Evolutionary conservation across 23 tunicate genomes (phyloP), one percentile per base, ranked within the genome.

Genomic region (Clavelina lepadiformis): DNA sequence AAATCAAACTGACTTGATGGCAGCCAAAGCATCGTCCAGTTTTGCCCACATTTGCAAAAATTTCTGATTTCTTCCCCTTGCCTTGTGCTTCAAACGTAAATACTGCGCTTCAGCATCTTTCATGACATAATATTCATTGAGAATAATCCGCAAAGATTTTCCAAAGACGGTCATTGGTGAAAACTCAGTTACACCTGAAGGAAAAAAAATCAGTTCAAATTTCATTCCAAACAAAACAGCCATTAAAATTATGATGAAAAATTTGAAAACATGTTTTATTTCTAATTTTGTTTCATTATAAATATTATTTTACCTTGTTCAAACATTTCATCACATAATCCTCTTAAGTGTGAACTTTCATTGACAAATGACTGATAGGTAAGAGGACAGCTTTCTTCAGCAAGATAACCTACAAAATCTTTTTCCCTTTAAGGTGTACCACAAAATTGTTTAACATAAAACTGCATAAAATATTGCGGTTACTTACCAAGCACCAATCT

Each of bases 41-140:
- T 46, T 66, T 27, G 46, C 47, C 72, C 72, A 66, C 35, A 66
- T 66, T 3, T 38, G 3, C 35, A 66, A 46, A 26, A 66, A 66
- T 28, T 66, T 66, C 22, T 66, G 72, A 11, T 66, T 45, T 28
- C 57, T 66, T 66, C 57, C 57, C 46, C 28, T n/a, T 66, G 7
- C 3, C 19, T 27, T 38, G 34, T 66, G 46, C 36, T 66, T 66
- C 18, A 66, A 46, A 66, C 22, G 46, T 44, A 44, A 45, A 20
- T 46, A 35, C 31, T 72, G 78, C 29, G 24, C 28, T 28, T 72
- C 78, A 23, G 78, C 64, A 35, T 72, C 78, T 72, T 72, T 72
- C 58, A 72, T 33, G 21, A 21, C 38, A 41, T 45, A 35, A 49
- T 72, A 72, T 41, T 72, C 78, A 58, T 72, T 45, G 20, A 72